phyloP scores from a whole-genome alignment of 2,797 vertebrate genomes.

The Salmo trutta region DNA sequence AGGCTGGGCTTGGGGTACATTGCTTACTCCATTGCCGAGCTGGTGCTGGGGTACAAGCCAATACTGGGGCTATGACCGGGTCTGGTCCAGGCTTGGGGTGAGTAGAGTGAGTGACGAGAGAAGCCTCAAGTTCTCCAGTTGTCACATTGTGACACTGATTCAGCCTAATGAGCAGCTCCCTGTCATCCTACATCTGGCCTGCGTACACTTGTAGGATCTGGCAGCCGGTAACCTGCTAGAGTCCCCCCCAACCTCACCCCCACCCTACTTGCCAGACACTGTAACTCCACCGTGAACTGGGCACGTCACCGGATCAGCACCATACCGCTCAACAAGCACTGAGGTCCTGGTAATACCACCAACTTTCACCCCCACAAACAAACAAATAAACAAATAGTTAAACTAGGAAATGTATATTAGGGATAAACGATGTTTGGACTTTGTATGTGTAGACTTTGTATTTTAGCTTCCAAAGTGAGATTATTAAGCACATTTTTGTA shows the following conservation, averaged over 20 bases:
- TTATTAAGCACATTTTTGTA: no score
- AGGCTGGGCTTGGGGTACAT: neutral
- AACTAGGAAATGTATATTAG: constrained; percentile 60
- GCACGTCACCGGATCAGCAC: constrained; percentile 35
- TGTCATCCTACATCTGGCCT: constrained; percentile 81
- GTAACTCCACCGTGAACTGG: constrained; percentile 50
- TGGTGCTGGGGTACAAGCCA: neutral
- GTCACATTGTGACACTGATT: constrained; percentile 83
- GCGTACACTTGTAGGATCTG: constrained; percentile 94
- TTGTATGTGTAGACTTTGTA: no score
- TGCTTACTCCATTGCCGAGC: neutral
- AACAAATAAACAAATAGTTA: constrained; percentile 20
- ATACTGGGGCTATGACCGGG: neutral
- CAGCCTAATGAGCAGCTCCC: constrained; percentile 77
- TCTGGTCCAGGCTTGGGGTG: constrained; percentile 35
- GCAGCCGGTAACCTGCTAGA: constrained; percentile 90
- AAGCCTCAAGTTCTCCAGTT: constrained; percentile 77
- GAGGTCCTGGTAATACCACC: neutral
- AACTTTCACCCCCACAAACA: neutral
- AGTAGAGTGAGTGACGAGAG: constrained; percentile 63
- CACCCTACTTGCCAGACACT: constrained; percentile 24
- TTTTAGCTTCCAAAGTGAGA: no score
- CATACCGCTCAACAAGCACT: constrained; percentile 30
- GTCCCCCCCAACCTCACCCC: constrained; percentile 76
- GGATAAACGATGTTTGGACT: no score